Evolutionary conservation across 2,888 invertebrate genomes (phyloP), one percentile per base, ranked within the genome.

Genomic region (Blera fallax): DNA sequence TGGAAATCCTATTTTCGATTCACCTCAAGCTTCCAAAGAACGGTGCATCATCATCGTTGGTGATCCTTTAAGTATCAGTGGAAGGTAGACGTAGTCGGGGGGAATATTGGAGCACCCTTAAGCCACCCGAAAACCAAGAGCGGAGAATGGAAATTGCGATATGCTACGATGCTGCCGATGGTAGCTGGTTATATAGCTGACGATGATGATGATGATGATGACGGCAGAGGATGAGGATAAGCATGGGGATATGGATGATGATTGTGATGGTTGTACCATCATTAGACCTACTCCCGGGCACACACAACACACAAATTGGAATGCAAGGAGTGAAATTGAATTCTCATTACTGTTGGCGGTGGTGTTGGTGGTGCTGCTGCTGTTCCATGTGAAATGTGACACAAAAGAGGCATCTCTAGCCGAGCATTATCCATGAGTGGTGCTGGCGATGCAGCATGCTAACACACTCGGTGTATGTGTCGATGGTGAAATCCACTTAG

Each of bases 401-500:
- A 85, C 80, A 85, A 85, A 80, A 58, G 76, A 76, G 79, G 73
- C 60, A 45, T 70, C 70, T 62, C 67, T 27, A 76, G 45, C 72
- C 65, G 37, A 50, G 34, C 56, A 62, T 62, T 69, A 69, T 48
- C 34, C 29, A 52, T 50, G 70, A 77, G 48, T 77, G 50, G 65
- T 54, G 58, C 70, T 34, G 32, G 64, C 50, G 50, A 58, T 67
- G 65, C 72, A 58, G 32, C 69, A 77, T 24, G 24, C 2, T 24
- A 24, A 24, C 24, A 24, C 24, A 24, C 24, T 24, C 60, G 11
- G 50, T 43, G 40, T 18, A 56, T 77, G 82, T 77, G 76, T 85
- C 76, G 80, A 77, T 81, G 76, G 76, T 48, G 72, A 65, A 81
- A 85, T 85, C 85, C 72, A 85, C 81, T 85, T 81, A 81, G 85